Evolutionary conservation across 2,797 vertebrate species (phyloP).

Genomic region (Pseudochirops corinnae): DNA sequence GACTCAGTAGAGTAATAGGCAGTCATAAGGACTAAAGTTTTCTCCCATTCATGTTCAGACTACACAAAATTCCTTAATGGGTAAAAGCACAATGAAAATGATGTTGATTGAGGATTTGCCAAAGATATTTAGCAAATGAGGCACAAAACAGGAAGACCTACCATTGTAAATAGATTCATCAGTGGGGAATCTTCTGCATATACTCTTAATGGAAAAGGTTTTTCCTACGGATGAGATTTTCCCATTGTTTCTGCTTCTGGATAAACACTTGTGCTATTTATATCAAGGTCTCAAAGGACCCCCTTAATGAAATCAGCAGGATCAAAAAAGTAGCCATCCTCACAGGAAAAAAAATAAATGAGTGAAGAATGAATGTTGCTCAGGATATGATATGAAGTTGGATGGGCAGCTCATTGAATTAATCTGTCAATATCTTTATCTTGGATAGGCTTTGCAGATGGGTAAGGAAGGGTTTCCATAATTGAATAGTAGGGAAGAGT

Average conservation of each 20-base stretch:
- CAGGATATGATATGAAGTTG: not conserved
- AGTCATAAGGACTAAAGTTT: not conserved
- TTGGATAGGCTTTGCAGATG: not conserved
- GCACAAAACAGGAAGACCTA: not conserved
- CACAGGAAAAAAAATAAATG: not conserved
- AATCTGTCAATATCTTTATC: not conserved
- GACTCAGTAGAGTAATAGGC: not conserved
- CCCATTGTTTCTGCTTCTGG: not conserved
- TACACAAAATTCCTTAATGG: not conserved
- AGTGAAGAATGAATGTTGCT: not conserved
- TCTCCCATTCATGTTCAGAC: not conserved
- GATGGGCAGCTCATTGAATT: not conserved
- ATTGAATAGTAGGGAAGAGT: not conserved
- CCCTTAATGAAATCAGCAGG: not conserved
- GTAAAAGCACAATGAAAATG: not conserved
- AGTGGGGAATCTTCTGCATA: not conserved
- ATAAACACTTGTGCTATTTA: not conserved
- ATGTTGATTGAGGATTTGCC: not conserved
- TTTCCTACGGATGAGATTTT: not conserved
- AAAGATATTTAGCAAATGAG: not conserved
- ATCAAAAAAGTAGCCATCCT: not conserved
- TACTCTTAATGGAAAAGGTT: not conserved
- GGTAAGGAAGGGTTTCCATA: not conserved
- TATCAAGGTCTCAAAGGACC: not conserved
- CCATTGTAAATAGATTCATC: not conserved